Percentiles rank a stretch among this genome's conserved stretches.
Conservation (phyloP, 2,113 vertebrate genomes). For the Dascyllus trimaculatus region DNA sequence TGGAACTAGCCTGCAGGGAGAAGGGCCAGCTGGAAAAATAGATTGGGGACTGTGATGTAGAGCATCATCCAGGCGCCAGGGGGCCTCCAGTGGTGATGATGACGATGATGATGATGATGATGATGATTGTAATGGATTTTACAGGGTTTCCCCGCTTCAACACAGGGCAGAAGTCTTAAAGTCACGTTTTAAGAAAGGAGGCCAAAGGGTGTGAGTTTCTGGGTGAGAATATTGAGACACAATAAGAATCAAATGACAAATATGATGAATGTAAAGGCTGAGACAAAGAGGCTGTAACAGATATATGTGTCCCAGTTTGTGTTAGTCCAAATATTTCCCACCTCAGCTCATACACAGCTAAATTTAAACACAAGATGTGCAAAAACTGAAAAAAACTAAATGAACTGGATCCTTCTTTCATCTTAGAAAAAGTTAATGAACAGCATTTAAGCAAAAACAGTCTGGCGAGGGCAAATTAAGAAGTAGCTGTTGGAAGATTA, state of each 20-base stretch:
- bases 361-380: background rate
- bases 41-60: conserved; percentile 45
- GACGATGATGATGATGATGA: conserved; percentile 44
- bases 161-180: background rate
- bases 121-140: conserved; percentile 56
- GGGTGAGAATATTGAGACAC: background rate
- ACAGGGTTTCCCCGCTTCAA: conserved; percentile 31
- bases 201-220: conserved; percentile 25
- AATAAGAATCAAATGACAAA: conserved; percentile 7
- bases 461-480: conserved; percentile 19
- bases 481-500: conserved; percentile 18
- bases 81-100: conserved; percentile 50
- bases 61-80: conserved; percentile 37
- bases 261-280: conserved; percentile 14
- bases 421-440: conserved; percentile 42
- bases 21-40: conserved; percentile 72
- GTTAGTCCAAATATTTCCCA: background rate
- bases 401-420: conserved; percentile 49
- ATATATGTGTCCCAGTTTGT: conserved; percentile 24
- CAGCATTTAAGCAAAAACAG: conserved; percentile 24
- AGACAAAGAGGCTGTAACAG: conserved; percentile 2
- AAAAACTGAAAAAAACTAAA: conserved; percentile 29
- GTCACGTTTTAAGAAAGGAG: background rate
- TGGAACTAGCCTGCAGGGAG: conserved; percentile 51
- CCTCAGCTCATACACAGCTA: background rate